Conservation (phyloP, 2,797 vertebrate genomes). For the Epinephelus awoara region DNA sequence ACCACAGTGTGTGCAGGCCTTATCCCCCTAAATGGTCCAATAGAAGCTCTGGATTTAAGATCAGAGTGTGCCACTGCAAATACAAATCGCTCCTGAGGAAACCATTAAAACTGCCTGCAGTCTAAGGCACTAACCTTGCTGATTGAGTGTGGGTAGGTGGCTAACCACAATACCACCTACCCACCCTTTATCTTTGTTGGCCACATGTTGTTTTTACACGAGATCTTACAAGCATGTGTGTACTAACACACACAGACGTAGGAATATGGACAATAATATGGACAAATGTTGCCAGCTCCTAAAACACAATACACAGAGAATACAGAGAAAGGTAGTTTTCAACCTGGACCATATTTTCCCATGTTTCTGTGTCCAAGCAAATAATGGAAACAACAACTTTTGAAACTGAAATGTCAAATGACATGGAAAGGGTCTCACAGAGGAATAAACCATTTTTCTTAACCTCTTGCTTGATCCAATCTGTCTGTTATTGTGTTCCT, state of each 20-base stretch:
- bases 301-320: background rate
- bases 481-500: too few relatives aligned
- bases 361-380: too few relatives aligned
- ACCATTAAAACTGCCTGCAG: background rate
- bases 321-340: too few relatives aligned
- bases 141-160: background rate
- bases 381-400: too few relatives aligned
- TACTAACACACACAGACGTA: background rate
- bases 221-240: background rate
- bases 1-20: background rate
- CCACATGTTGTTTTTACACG: background rate
- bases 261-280: background rate
- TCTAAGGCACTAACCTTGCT: background rate
- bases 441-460: too few relatives aligned
- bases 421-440: too few relatives aligned
- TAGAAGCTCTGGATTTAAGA: too few relatives aligned
- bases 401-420: too few relatives aligned
- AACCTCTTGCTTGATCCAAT: too few relatives aligned
- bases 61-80: background rate
- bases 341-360: too few relatives aligned
- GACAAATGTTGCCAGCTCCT: background rate
- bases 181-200: background rate
- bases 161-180: background rate
- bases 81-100: background rate
- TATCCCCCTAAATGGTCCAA: background rate